A percentile compares a stretch with the other conserved stretches of the same genome.
These are phyloP conservation scores for Drosophila anomalata DNA, from an alignment of 2,888 invertebrate species.

Conservation along the genomic window DNA sequence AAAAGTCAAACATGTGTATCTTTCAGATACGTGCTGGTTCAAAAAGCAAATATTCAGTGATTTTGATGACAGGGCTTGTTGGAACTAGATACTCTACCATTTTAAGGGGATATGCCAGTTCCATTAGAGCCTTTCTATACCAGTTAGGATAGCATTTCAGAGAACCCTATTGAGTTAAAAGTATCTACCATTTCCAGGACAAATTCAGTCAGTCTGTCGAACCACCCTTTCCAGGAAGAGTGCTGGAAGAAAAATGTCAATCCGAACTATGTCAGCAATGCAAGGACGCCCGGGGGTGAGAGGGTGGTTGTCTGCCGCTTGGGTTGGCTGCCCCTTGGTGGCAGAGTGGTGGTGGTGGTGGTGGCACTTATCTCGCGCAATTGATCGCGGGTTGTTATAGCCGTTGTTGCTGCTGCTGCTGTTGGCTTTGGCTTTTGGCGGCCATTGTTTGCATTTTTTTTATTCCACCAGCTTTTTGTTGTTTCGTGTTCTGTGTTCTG, in stretches of 20 bases:
- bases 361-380: slow-evolving; percentile 73
- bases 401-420: slow-evolving; percentile 33
- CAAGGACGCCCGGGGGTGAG: slow-evolving; percentile 20
- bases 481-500: slow-evolving; percentile 48
- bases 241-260: slow-evolving; percentile 23
- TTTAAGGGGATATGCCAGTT: neutral
- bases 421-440: slow-evolving; percentile 26
- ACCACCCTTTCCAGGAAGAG: neutral
- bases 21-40: slow-evolving; percentile 5
- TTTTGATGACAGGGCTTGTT: neutral
- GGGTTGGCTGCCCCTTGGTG: slow-evolving; percentile 37
- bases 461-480: slow-evolving; percentile 26
- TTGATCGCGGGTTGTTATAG: slow-evolving; percentile 62
- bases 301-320: slow-evolving; percentile 17
- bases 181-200: neutral
- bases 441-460: slow-evolving; percentile 71
- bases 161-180: neutral
- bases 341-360: slow-evolving; percentile 51
- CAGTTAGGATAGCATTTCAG: no score
- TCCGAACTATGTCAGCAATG: slow-evolving; percentile 49
- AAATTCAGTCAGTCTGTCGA: neutral
- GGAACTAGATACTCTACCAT: neutral
- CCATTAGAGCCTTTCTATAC: neutral
- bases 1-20: slow-evolving; percentile 4
- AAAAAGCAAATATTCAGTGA: neutral